Conservation (phyloP, 2,797 vertebrate genomes). For the Sebastolobus alascanus region DNA sequence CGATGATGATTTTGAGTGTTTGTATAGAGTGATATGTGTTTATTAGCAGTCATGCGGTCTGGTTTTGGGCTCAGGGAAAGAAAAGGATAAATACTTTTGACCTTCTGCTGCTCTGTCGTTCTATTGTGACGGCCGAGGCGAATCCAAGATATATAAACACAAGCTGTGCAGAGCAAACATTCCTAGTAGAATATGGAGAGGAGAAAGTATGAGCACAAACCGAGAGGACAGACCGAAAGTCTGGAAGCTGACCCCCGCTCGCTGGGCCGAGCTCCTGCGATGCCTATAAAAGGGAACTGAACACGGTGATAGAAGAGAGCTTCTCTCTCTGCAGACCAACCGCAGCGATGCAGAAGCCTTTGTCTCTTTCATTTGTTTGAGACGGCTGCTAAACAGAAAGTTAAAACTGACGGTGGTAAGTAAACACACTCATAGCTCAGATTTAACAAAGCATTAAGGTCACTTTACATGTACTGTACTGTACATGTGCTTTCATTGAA, state of each 20-base stretch:
- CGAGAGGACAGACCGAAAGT: conserved; percentile 1
- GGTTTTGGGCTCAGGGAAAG: too few species aligned
- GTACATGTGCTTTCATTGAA: not conserved
- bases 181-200: conserved; percentile 11
- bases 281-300: conserved; percentile 68
- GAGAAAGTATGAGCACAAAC: conserved; percentile 6
- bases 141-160: conserved; percentile 47
- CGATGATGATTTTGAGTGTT: too few species aligned
- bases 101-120: not conserved
- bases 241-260: conserved; percentile 6
- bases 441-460: not conserved
- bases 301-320: not conserved
- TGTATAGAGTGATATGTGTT: too few species aligned
- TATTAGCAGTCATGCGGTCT: not conserved
- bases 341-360: conserved; percentile 6
- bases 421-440: not conserved
- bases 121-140: not conserved
- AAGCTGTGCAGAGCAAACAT: conserved; percentile 26
- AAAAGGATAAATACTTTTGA: conserved; percentile 1
- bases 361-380: conserved; percentile 5
- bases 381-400: not conserved
- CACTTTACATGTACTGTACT: not conserved
- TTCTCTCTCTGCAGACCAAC: not conserved
- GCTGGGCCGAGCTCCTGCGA: conserved; percentile 16
- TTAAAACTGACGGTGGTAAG: not conserved